Conservation (phyloP, 2,888 invertebrate species). For the Dryococelus australis region DNA sequence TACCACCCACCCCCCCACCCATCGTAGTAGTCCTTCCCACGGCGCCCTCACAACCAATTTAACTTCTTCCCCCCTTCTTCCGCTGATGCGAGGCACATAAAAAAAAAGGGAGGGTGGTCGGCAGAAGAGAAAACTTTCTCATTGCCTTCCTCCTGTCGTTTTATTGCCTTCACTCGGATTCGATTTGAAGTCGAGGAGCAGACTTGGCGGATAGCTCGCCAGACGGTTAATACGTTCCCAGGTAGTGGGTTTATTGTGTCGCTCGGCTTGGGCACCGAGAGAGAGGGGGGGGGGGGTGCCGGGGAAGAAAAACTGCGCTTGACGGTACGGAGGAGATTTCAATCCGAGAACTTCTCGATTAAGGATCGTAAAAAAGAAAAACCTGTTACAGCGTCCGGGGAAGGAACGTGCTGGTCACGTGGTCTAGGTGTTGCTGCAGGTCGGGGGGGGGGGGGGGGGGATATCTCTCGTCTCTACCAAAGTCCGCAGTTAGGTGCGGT, state of each 20-base stretch:
- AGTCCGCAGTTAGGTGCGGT: too few relatives aligned
- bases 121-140: neutral
- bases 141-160: neutral
- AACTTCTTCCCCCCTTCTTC: neutral
- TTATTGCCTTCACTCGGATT: neutral
- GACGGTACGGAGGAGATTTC: neutral
- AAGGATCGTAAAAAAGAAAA: neutral
- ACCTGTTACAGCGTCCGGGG: neutral
- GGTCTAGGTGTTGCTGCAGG: too few relatives aligned
- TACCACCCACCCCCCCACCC: neutral
- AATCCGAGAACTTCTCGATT: slow-evolving; percentile 11
- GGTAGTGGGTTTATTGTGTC: neutral
- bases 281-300: neutral
- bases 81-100: neutral
- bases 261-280: neutral
- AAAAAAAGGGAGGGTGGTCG: neutral
- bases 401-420: neutral
- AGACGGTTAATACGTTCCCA: neutral
- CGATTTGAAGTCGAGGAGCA: neutral
- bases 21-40: too few relatives aligned
- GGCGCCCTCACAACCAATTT: slow-evolving; percentile 1
- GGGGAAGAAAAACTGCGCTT: neutral
- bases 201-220: neutral
- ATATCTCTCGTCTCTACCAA: too few relatives aligned
- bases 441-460: too few relatives aligned